These are phyloP conservation scores for Caenorhabditis zanzibari DNA, from an alignment of 2,888 invertebrate species.

Conservation along the genomic window DNA sequence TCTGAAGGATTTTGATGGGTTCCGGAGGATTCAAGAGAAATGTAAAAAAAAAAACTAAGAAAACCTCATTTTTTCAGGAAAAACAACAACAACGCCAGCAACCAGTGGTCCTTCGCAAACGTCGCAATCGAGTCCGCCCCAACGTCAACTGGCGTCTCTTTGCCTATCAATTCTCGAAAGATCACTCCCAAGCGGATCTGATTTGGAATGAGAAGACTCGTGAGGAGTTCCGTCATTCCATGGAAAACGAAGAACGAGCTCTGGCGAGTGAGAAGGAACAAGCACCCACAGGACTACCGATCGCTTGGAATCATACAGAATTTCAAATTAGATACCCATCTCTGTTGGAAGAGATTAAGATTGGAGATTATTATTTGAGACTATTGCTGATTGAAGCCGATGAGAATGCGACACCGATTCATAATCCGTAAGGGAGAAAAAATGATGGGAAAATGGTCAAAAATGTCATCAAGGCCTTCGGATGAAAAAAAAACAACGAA, in stretches of 20 bases:
- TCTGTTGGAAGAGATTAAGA: conserved; percentile 96
- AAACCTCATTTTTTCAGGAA: conserved; percentile 53
- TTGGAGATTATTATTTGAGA: conserved; percentile 97
- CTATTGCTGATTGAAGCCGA: conserved; percentile 92
- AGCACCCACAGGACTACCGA: conserved; percentile 85
- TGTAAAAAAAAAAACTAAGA: neutral
- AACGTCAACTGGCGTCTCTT: conserved; percentile 93
- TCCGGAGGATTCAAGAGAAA: no score
- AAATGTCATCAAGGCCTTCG: no score
- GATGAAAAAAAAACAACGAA: no score
- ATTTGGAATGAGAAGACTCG: conserved; percentile 99
- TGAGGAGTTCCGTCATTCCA: conserved; percentile 90
- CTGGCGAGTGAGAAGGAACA: conserved; percentile 83
- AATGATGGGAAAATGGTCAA: neutral
- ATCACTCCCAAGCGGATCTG: conserved; percentile 95
- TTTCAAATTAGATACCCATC: conserved; percentile 94
- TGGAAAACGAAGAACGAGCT: conserved; percentile 88
- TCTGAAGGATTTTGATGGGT: no score
- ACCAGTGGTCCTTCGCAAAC: conserved; percentile 93
- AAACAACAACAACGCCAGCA: conserved; percentile 81
- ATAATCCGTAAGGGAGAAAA: conserved; percentile 83
- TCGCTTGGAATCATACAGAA: conserved; percentile 98
- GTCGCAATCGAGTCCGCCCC: conserved; percentile 89
- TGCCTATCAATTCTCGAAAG: conserved; percentile 94
- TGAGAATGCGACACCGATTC: conserved; percentile 85